Percentiles rank a stretch among this genome's conserved stretches.
phyloP scores from a whole-genome alignment of 2,888 invertebrate species.

The Molanna angustata region DNA sequence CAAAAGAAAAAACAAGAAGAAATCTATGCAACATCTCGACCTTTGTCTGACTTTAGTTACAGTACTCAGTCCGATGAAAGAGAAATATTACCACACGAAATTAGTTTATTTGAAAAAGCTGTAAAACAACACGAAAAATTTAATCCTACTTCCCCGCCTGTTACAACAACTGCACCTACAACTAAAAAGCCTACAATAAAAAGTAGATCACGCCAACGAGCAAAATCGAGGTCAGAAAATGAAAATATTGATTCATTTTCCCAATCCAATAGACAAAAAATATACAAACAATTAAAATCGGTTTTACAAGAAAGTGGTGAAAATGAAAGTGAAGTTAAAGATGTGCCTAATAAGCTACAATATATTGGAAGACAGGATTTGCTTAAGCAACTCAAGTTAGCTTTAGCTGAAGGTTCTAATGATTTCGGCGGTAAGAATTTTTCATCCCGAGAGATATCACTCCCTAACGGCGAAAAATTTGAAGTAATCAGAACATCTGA shows the following conservation, averaged over 20 bases:
- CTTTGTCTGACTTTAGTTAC: constrained; percentile 45
- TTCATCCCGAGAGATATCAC: constrained; percentile 68
- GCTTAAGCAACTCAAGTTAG: constrained; percentile 70
- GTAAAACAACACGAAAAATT: constrained; percentile 64
- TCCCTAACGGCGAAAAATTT: constrained; percentile 72
- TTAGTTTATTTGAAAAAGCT: constrained; percentile 62
- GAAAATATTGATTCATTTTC: constrained; percentile 40
- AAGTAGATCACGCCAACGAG: constrained; percentile 40
- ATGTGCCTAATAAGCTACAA: constrained; percentile 54
- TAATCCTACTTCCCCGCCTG: constrained; percentile 67
- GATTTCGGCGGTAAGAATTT: constrained; percentile 66
- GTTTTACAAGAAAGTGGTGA: constrained; percentile 48
- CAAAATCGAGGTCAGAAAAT: constrained; percentile 44
- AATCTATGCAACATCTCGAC: constrained; percentile 51
- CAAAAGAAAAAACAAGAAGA: constrained; percentile 65
- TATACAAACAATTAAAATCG: constrained; percentile 58
- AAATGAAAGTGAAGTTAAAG: constrained; percentile 47
- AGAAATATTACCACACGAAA: constrained; percentile 62
- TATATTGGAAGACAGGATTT: constrained; percentile 68
- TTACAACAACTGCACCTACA: constrained; percentile 62
- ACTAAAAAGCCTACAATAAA: constrained; percentile 43
- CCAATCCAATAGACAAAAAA: constrained; percentile 55
- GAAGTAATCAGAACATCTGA: constrained; percentile 71
- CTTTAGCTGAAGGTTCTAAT: constrained; percentile 66
- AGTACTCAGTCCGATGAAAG: constrained; percentile 48